phyloP scores from a whole-genome alignment of 2,888 invertebrate genomes.

The Globia sparganii region DNA sequence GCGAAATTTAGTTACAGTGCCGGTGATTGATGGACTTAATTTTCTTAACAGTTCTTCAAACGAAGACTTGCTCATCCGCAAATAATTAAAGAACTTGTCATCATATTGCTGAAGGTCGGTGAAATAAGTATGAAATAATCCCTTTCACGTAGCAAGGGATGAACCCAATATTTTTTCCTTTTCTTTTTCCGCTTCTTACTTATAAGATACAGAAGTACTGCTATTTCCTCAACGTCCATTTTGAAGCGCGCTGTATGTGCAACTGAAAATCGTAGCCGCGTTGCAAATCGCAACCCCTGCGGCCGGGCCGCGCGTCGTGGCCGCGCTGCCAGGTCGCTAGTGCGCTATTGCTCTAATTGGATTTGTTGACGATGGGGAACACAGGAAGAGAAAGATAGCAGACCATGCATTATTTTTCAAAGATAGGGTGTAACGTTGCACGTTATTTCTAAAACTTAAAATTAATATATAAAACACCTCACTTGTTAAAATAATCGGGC shows the following conservation, averaged over 20 bases:
- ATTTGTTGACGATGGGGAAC: conserved; percentile 58
- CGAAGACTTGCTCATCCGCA: no score
- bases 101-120: no score
- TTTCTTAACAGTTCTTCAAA: no score
- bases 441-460: no score
- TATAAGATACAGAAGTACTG: conserved; percentile 42
- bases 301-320: background rate
- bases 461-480: no score
- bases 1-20: no score
- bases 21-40: no score
- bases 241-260: conserved; percentile 23
- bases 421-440: no score
- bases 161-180: conserved; percentile 12
- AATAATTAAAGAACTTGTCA: no score
- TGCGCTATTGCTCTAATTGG: conserved; percentile 39
- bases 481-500: no score
- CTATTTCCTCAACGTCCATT: conserved; percentile 41
- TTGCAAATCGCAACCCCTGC: background rate
- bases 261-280: background rate
- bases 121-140: no score
- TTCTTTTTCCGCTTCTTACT: conserved; percentile 32
- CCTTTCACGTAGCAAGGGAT: no score
- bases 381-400: conserved; percentile 53
- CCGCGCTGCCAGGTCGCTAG: background rate
- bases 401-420: conserved; percentile 50